Evolutionary conservation across 2,113 vertebrate species (phyloP), one percentile per base, ranked within the genome.

Genomic region (Aix galericulata): DNA sequence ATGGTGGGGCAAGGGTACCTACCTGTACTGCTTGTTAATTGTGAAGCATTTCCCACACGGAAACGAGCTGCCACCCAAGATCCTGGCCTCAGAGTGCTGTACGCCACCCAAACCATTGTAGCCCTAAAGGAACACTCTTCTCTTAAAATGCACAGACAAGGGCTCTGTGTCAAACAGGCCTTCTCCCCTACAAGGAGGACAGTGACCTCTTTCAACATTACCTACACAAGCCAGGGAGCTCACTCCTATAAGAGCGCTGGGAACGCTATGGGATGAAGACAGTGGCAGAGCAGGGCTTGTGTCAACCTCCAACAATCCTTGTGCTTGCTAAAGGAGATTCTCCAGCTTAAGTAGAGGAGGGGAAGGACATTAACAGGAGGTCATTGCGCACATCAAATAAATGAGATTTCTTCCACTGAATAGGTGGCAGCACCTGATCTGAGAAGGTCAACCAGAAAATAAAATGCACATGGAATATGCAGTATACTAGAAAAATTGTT

Each of bases 221-320:
- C 68, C n/a, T 26, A 8, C 5, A 27, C 26, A 71, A 29, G 8
- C 29, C 68, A 52, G 17, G 52, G 68, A 36, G 12, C n/a, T 71
- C 26, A 20, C 53, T 38, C 27, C 48, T 72, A 36, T 8, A 26
- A 40, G 8, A n/a, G n/a, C n/a, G n/a, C n/a, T n/a, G n/a, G n/a
- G 23, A 69, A 27, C 17, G 26, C 60, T 38, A 11, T 0, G 1
- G n/a, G 56, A 42, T 38, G 23, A 85, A 50, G 29, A 14, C 0
- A 1, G 23, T 13, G 55, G 27, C 34, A 85, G 50, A 69, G 18
- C 0, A 69, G 17, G 3, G 16, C 17, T 31, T 0, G 1, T 17
- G 32, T 15, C 48, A 36, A 16, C 80, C 36, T 38, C 66, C 58
- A 17, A 27, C 16, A 20, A 38, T 6, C 40, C 6, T 14, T n/a